Evolutionary conservation across 2,888 invertebrate genomes (phyloP).

Genomic region (Psylliodes chrysocephalus): DNA sequence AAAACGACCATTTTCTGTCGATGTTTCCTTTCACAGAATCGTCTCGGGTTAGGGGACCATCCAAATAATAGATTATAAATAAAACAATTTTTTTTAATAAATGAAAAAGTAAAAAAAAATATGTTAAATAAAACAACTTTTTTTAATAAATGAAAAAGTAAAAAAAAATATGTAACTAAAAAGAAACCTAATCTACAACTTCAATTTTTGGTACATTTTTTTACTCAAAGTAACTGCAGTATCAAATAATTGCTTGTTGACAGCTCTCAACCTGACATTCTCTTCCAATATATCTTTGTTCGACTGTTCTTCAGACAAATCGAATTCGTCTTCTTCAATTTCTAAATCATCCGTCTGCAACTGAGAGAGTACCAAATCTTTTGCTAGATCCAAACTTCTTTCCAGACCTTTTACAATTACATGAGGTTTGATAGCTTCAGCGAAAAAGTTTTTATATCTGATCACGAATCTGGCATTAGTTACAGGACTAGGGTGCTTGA

Average conservation of each 20-base stretch:
- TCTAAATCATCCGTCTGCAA: conserved; percentile 63
- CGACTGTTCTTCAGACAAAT: conserved; percentile 37
- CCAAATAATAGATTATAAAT: too few species aligned
- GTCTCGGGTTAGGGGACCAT: too few species aligned
- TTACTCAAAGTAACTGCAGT: conserved; percentile 45
- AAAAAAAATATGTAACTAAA: too few species aligned
- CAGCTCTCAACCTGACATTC: conserved; percentile 67
- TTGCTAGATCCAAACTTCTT: conserved; percentile 70
- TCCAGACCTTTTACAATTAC: conserved; percentile 72
- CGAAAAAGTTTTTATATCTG: conserved; percentile 70
- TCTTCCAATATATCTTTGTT: conserved; percentile 63
- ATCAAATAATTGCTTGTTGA: conserved; percentile 71
- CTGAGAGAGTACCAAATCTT: conserved; percentile 64
- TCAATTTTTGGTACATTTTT: too few species aligned
- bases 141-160: too few species aligned
- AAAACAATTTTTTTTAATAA: too few species aligned
- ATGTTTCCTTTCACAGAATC: too few species aligned
- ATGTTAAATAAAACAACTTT: too few species aligned
- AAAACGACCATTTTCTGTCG: too few species aligned
- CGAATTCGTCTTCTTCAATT: conserved; percentile 49
- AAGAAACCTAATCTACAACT: too few species aligned
- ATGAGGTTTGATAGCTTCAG: conserved; percentile 69
- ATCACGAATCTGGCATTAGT: conserved; percentile 76
- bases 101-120: too few species aligned
- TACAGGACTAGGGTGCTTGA: conserved; percentile 79